Percentiles rank a stretch among this genome's conserved stretches.
phyloP scores from a whole-genome alignment of 2,113 vertebrate species.

The Datnioides undecimradiatus region DNA sequence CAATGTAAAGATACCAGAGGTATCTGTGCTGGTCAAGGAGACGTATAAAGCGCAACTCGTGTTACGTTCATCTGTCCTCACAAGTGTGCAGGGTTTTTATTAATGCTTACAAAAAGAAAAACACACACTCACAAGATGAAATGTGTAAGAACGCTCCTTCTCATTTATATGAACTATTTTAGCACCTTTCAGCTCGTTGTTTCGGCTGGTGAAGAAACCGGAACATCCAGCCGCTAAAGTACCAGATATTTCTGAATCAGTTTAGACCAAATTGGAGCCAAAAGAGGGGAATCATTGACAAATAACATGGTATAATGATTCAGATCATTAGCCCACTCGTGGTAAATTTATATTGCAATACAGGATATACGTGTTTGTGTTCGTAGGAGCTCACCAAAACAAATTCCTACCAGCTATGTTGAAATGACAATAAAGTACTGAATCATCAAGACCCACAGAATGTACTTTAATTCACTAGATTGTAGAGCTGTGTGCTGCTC shows the following conservation, averaged over 20 bases:
- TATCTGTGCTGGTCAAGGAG: background rate
- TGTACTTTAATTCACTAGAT: background rate
- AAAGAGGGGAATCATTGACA: background rate
- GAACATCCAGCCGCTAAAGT: background rate
- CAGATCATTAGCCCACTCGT: background rate
- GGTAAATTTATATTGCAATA: background rate
- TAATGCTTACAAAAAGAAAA: too few species aligned
- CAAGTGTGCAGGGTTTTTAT: background rate
- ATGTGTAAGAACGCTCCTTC: background rate
- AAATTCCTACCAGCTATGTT: too few species aligned
- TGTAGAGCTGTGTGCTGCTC: background rate
- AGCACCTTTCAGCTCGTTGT: background rate
- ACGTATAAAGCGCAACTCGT: background rate
- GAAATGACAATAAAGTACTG: background rate
- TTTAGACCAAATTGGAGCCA: background rate
- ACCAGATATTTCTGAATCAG: background rate
- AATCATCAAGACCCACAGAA: background rate
- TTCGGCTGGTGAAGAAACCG: background rate
- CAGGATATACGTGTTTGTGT: too few species aligned
- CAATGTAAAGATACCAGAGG: constrained; percentile 2
- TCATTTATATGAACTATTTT: background rate
- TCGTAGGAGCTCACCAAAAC: background rate
- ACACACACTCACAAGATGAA: too few species aligned
- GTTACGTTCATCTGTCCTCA: background rate
- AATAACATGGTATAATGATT: background rate